Conservation (phyloP, 2,888 invertebrate genomes). For the Drosophila affinis region DNA sequence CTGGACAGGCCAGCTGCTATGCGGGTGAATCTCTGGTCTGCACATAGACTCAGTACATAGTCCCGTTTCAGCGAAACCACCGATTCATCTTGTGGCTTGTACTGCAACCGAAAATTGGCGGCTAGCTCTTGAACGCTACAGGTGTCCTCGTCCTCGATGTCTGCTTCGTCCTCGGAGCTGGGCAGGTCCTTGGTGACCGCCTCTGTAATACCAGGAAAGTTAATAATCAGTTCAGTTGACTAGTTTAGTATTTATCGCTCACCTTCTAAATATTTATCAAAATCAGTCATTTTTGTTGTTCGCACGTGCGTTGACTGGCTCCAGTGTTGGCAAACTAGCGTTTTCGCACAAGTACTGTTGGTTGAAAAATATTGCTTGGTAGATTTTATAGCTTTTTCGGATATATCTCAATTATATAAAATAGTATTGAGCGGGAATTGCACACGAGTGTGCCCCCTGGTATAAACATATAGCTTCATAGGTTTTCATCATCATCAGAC, state of each 20-base stretch:
- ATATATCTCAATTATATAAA: too few relatives aligned
- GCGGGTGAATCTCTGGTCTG: slow-evolving; percentile 84
- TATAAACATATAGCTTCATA: too few relatives aligned
- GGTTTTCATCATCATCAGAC: too few relatives aligned
- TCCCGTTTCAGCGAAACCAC: slow-evolving; percentile 85
- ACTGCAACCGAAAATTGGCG: slow-evolving; percentile 71
- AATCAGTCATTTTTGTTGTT: slow-evolving; percentile 47
- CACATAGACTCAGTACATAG: slow-evolving; percentile 87
- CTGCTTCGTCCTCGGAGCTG: slow-evolving; percentile 70
- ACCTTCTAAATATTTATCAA: slow-evolving; percentile 53
- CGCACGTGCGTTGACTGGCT: background rate
- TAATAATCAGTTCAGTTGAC: background rate
- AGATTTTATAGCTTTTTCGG: too few relatives aligned
- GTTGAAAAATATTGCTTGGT: too few relatives aligned
- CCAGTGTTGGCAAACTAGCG: too few relatives aligned
- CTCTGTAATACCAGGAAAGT: slow-evolving; percentile 36
- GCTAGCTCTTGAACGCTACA: slow-evolving; percentile 73
- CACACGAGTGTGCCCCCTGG: too few relatives aligned
- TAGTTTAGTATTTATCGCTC: background rate
- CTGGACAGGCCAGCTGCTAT: slow-evolving; percentile 85
- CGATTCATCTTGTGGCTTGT: slow-evolving; percentile 84
- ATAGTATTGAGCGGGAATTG: too few relatives aligned
- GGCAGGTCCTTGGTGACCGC: slow-evolving; percentile 37
- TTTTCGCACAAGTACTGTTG: too few relatives aligned
- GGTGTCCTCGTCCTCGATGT: slow-evolving; percentile 78